Evolutionary conservation across 92 coral and sea anemone species (phyloP), one percentile per base, ranked within the genome.

Genomic region (Bergia puertoricense): DNA sequence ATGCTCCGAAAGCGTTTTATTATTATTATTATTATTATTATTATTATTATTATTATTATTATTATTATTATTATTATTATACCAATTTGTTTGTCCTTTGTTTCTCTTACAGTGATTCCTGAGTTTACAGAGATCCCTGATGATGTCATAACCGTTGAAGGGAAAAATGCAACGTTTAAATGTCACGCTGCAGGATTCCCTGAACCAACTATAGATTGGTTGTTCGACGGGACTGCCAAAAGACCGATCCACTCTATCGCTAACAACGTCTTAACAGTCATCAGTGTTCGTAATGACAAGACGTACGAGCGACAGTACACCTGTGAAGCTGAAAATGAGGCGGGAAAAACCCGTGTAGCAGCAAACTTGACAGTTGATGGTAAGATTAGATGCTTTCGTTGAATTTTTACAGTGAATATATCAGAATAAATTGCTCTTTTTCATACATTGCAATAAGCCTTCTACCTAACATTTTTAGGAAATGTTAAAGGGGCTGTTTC

Each of bases 251-350:
- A 75, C 79, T 38, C 79, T 30, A 40, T 75, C 50, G 6, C 1
- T 38, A 38, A 75, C n/a, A 40, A 75, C 36, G 79, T 39, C 0
- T 75, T 75, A 37, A 75, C 79, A 5, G 44, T 75, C 79, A 4
- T 30, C 2, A 37, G 13, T 3, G 79, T 75, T 75, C n/a, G 8
- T 75, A 75, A 75, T 3, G 79, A 75, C 2, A 37, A 75, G 20
- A 75, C 79, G 45, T 37, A 75, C n/a, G 79, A 75, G 44, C 79
- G 79, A 75, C 43, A 10, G 2, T 75, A 75, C n/a, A 75, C 79
- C 44, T 75, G 79, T 75, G 79, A 75, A 75, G 79, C 79, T 75
- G 36, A 75, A 16, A 75, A 75, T 9, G 44, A 2, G 4, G 50
- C 42, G n/a, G 79, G 48, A 75, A 75, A 8, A 37, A 38, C 2